Conservation (phyloP, 2,888 invertebrate genomes). For the Perizoma affinitatum region DNA sequence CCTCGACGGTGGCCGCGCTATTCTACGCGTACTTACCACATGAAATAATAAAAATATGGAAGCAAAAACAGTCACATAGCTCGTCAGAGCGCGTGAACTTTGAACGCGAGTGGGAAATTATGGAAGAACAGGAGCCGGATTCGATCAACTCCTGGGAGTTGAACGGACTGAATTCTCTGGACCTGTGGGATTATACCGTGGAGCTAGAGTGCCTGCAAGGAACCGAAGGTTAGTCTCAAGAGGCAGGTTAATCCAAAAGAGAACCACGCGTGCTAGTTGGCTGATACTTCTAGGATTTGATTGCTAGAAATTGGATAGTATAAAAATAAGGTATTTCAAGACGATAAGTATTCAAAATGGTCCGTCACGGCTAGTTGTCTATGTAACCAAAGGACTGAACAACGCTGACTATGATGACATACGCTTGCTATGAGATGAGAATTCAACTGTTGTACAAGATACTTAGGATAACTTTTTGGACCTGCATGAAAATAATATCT, state of each 20-base stretch:
- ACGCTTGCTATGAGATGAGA: no score
- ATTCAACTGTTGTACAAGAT: no score
- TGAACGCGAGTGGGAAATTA: slow-evolving; percentile 64
- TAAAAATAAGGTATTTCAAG: no score
- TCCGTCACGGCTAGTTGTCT: no score
- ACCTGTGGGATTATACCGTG: slow-evolving; percentile 93
- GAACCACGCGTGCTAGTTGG: neutral
- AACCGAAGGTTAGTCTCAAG: slow-evolving; percentile 86
- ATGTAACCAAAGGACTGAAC: no score
- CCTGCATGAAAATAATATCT: slow-evolving; percentile 82
- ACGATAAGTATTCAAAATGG: no score
- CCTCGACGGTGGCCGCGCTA: slow-evolving; percentile 61
- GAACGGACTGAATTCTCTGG: slow-evolving; percentile 87
- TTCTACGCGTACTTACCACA: slow-evolving; percentile 39
- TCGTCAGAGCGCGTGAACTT: slow-evolving; percentile 52
- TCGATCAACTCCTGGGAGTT: slow-evolving; percentile 81
- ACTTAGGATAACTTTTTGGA: slow-evolving; percentile 79
- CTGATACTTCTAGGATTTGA: no score
- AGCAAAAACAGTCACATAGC: slow-evolving; percentile 52
- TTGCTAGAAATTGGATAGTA: no score
- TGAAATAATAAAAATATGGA: slow-evolving; percentile 60
- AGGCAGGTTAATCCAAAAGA: no score
- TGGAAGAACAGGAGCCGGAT: slow-evolving; percentile 75
- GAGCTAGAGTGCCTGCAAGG: slow-evolving; percentile 92
- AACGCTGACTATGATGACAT: no score